Base-by-base conservation (phyloP, 2,797 vertebrate species). In the Lagodon rhomboides region DNA sequence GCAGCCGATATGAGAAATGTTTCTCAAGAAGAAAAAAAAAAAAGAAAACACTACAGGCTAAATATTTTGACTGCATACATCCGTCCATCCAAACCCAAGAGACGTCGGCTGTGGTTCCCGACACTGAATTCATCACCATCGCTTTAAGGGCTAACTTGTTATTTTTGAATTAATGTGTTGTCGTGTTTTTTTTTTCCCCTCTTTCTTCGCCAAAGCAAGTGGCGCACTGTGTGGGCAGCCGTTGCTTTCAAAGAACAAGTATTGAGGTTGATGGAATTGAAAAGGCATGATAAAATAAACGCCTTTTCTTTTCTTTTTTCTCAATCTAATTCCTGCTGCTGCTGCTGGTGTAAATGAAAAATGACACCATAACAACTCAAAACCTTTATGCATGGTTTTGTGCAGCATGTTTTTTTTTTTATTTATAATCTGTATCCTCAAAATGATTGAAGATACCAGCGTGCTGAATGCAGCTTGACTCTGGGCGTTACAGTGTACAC, bases 61-160 rank as follows among this genome's bases (percentile, higher is more conserved):
- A 79, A 81, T 78, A 64, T 66, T 58, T 54, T 22, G 58, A 59
- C 62, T 18, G 54, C 58, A 70, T 77, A 62, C 56, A 83, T 65
- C 50, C 9, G 18, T 67, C 46, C 44, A 63, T 76, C 68, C 87
- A 58, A 58, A 30, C 30, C 30, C 69, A 49, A 50, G 79, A 88
- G 87, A 87, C 18, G 8, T 8, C 13, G 64, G 69, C 72, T 82
- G 41, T 43, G 68, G 30, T 30, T 30, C 76, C 80, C 16, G 58
- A 89, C 84, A 70, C 78, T 30, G 82, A 83, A 87, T 83, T 75
- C 75, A 86, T 88, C 77, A 86, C 53, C 77, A 68, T 54, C 16
- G 77, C 92, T 92, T 83, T 47, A 83, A 91, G 87, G 83, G 77
- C 84, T 80, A 83, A 87, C 79, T 90, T 90, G 89, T 89, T 91